Evolutionary conservation across 2,113 vertebrate species (phyloP).

Genomic region (Procavia capensis): DNA sequence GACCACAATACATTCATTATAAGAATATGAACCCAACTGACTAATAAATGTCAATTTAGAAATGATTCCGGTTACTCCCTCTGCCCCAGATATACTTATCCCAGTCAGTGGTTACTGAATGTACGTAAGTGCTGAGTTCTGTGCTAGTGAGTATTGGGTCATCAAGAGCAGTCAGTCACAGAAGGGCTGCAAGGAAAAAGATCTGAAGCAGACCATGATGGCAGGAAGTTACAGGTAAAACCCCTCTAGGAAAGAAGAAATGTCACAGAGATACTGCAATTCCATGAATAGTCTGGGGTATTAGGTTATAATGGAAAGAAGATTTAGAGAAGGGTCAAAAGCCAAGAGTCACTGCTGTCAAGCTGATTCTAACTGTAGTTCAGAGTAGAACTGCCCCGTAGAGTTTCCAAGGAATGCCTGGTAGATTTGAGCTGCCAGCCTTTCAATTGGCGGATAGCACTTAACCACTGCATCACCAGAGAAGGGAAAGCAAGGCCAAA

Average conservation of each 20-base stretch:
- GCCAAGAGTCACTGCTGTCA: too few relatives aligned
- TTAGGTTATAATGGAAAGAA: not conserved
- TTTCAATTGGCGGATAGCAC: too few relatives aligned
- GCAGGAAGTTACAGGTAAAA: not conserved
- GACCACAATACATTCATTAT: not conserved
- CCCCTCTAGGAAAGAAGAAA: not conserved
- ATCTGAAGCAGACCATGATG: not conserved
- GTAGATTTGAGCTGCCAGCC: too few relatives aligned
- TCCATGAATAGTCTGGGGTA: not conserved
- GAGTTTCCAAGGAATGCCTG: too few relatives aligned
- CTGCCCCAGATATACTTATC: not conserved
- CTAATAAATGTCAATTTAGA: constrained; percentile 1
- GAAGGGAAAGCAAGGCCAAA: not conserved
- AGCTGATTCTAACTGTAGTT: too few relatives aligned
- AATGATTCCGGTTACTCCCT: not conserved
- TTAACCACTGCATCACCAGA: too few relatives aligned
- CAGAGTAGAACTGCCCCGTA: too few relatives aligned
- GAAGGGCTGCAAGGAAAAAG: not conserved
- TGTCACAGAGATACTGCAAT: fast-evolving
- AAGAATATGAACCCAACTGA: not conserved
- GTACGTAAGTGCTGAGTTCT: not conserved
- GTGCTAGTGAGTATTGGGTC: not conserved
- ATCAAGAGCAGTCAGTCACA: not conserved
- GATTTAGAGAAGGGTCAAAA: not conserved
- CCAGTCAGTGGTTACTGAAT: not conserved